A percentile compares a stretch with the other conserved stretches of the same genome.
These are phyloP conservation scores for Petrocephalus zakoni DNA, from an alignment of 2,113 vertebrate species.

Conservation along the genomic window DNA sequence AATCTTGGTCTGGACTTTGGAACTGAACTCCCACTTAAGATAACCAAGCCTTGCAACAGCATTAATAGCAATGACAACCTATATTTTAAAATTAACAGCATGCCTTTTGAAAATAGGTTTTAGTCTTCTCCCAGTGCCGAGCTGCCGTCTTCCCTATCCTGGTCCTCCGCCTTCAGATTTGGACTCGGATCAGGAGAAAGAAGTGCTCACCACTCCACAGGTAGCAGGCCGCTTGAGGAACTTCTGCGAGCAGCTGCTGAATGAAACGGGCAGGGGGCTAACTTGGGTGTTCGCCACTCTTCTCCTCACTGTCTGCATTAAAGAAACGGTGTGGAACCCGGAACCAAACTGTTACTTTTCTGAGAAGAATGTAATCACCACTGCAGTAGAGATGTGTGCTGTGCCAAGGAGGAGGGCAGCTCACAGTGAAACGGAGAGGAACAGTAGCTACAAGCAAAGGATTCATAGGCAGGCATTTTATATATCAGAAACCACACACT, in stretches of 20 bases:
- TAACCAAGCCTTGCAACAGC: background rate
- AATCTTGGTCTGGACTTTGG: background rate
- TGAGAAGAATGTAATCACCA: background rate
- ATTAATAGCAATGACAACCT: background rate
- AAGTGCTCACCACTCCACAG: background rate
- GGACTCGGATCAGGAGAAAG: constrained; percentile 22
- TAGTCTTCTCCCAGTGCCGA: background rate
- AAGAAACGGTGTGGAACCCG: background rate
- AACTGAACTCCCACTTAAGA: background rate
- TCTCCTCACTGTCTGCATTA: background rate
- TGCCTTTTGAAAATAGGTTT: background rate
- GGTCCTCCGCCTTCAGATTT: constrained; percentile 51
- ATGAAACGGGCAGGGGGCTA: background rate
- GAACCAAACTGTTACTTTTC: background rate
- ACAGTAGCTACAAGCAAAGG: background rate
- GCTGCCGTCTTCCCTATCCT: constrained; percentile 45
- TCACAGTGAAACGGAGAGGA: background rate
- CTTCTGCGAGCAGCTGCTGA: background rate
- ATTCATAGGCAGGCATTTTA: background rate
- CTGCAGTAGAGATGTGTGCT: background rate
- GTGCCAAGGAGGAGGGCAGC: background rate
- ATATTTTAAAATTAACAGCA: background rate
- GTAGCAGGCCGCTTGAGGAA: background rate
- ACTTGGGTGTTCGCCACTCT: background rate
- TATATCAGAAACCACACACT: background rate